Base-by-base conservation (phyloP, 1,140 invertebrate species). In the Drosophila carrolli region DNA sequence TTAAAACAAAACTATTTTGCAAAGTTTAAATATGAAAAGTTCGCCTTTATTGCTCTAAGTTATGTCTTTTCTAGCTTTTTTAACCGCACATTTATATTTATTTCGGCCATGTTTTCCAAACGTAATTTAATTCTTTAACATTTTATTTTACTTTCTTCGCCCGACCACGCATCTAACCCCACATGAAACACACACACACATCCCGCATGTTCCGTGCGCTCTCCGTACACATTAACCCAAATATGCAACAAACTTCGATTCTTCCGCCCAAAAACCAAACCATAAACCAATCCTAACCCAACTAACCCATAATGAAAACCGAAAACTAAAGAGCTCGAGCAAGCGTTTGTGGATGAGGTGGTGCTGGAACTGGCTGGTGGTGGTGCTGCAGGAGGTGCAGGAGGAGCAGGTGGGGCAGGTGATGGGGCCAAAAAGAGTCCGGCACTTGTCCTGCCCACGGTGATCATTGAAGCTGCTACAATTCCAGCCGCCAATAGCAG, bases 261-360 rank as follows among this genome's bases (percentile, higher is more conserved):
- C 38, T 35, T 38, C 46, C 53, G 19, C n/a, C 11, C 59, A 57
- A 59, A 60, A 29, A 57, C 48, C 5, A 14, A 29, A 57, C 46
- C 46, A n/a, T 14, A 48, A 62, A 43, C 55, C 35, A 60, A 48
- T 38, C 68, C 51, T 61, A 51, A 61, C 54, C 68, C 66, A 38
- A 72, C 68, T 71, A 71, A 72, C 65, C 55, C 44, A 59, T 14
- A 46, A 55, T 10, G 23, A 75, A 55, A 57, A 61, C 16, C 32
- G 7, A 62, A 54, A 63, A 68, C 14, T 14, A 75, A 62, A 88
- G 84, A 88, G 58, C 73, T 84, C 50, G 84, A 89, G 47, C 76
- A 86, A 78, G 63, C 59, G 11, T 76, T 82, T 37, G 54, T 68
- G 80, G 81, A 89, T 59, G 84, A 89, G 46, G 77, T 75, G 55